A percentile compares a stretch with the other conserved stretches of the same genome.
Conservation (phyloP, 2,888 invertebrate genomes). For the Leptarthrus brevirostris region DNA sequence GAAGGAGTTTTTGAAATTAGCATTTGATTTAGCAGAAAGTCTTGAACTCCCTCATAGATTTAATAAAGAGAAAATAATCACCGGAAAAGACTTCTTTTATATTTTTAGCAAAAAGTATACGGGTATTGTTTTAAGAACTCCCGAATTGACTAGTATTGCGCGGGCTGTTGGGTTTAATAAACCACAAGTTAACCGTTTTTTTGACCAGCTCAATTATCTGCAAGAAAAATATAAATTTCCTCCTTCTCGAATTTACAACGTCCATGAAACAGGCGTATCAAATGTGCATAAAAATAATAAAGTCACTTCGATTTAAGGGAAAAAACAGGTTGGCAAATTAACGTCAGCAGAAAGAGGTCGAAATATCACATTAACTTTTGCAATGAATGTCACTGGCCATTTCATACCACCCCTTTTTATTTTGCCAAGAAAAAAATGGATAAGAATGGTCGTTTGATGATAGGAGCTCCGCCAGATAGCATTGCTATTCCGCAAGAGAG, state of each 20-base stretch:
- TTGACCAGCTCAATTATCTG: neutral
- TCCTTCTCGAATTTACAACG: neutral
- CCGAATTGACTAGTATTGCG: neutral
- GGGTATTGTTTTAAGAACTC: neutral
- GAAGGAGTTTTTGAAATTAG: neutral
- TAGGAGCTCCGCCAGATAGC: neutral
- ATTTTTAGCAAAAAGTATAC: neutral
- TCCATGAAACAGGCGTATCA: neutral
- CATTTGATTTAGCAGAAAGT: neutral
- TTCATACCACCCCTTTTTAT: neutral
- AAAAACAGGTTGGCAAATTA: neutral
- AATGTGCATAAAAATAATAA: constrained; percentile 2
- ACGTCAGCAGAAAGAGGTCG: neutral
- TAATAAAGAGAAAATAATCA: neutral
- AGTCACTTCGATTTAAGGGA: neutral
- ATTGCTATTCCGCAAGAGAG: neutral
- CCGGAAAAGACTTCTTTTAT: neutral
- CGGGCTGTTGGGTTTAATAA: neutral
- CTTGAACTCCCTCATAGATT: neutral
- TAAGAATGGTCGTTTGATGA: constrained; percentile 3
- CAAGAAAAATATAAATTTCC: neutral
- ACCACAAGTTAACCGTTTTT: neutral
- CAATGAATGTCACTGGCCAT: neutral
- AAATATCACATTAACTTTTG: neutral
- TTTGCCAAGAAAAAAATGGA: neutral